phyloP scores from a whole-genome alignment of 2,797 vertebrate species.

The Cuniculus paca region DNA sequence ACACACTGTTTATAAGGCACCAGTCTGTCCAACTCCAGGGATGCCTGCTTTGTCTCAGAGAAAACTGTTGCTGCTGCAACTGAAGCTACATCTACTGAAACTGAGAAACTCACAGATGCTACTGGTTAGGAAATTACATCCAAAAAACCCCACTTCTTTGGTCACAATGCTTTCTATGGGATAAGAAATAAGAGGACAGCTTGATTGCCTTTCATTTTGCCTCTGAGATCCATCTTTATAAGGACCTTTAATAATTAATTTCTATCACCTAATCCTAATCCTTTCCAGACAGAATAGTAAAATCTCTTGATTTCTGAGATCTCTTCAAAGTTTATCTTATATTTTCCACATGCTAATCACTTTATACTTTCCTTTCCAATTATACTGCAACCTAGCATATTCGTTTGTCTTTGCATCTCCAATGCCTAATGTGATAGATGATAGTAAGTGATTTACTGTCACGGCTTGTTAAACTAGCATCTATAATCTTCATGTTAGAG shows the following conservation, averaged over 20 bases:
- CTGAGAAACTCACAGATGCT: not conserved
- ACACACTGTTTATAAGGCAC: not conserved
- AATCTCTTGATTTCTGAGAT: not conserved
- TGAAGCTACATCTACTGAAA: not conserved
- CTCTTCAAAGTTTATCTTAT: not conserved
- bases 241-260: not conserved
- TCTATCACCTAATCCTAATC: not conserved
- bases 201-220: not conserved
- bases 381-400: not conserved
- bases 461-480: not conserved
- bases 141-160: not conserved
- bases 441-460: not conserved
- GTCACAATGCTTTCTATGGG: not conserved
- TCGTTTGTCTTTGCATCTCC: not conserved
- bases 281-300: not conserved
- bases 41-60: not conserved
- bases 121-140: not conserved
- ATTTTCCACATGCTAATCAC: not conserved
- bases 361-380: not conserved
- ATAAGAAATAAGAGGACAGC: not conserved
- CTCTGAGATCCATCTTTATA: not conserved
- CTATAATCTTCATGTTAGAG: not conserved
- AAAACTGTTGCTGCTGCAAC: not conserved
- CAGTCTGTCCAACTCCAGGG: not conserved
- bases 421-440: not conserved